Evolutionary conservation across 2,113 vertebrate species (phyloP), one percentile per base, ranked within the genome.

Genomic region (Perognathus longimembris): DNA sequence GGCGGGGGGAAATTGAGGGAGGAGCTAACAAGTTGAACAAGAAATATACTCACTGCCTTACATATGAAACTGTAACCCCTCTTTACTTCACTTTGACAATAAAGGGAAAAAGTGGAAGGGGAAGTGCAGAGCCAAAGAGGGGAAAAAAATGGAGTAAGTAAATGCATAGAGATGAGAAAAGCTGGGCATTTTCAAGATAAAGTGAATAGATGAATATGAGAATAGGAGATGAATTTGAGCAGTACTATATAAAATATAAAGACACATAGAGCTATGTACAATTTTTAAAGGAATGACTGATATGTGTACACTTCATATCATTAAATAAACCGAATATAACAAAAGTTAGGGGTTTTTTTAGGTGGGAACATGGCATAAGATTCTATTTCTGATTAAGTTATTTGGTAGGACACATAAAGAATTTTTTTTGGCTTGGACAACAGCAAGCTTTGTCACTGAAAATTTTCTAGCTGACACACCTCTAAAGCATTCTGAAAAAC

Each of bases 361-460:
- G 36, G 38, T 28, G 61, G 28, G 20, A 26, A 14, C 3, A 38
- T 28, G 24, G 22, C 7, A 87, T 66, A 45, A 42, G 45, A 67
- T 66, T 50, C 17, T 88, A 70, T 88, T 82, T 92, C 71, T 34
- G 36, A n/a, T 61, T 54, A 84, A 73, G 79, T 32, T 83, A 34
- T 26, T 57, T 34, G 4, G 30, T 34, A 77, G 0, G 57, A 18
- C 42, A 3, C 87, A 24, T 40, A 79, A 88, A 32, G 9, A 54
- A 69, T n/a, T 67, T 21, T 21, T n/a, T 40, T 64, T 34, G 42
- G 4, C 5, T 92, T 76, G 14, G 40, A 74, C 69, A 28, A 74
- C 69, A 28, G 28, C 17, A 85, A 82, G 74, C 88, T 64, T 74
- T 88, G 66, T 22, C 38, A 34, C 59, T 80, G n/a, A 50, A 77